A percentile compares a stretch with the other conserved stretches of the same genome.
Conservation (phyloP, 2,797 vertebrate genomes). For the Lutra lutra region DNA sequence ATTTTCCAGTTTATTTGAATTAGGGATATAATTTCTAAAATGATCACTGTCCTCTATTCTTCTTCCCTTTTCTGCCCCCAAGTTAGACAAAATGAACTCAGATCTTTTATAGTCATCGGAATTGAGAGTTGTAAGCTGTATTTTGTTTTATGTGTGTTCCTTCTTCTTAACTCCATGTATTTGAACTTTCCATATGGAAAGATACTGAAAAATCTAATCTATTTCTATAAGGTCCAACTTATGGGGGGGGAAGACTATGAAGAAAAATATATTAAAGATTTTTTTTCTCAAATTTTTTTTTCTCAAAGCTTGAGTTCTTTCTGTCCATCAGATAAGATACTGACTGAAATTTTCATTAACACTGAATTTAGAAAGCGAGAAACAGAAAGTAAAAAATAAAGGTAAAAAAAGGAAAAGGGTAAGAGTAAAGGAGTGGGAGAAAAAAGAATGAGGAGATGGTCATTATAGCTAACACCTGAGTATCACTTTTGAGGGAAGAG, state of each 20-base stretch:
- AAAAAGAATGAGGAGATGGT: neutral
- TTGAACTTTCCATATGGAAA: neutral
- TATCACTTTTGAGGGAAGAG: neutral
- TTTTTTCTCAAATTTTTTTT: neutral
- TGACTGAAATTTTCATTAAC: neutral
- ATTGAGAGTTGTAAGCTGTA: neutral
- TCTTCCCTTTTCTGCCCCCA: neutral
- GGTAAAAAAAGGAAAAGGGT: no score
- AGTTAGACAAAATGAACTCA: neutral
- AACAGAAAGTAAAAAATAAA: neutral
- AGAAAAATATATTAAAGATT: neutral
- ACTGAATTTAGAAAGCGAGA: conserved; percentile 16
- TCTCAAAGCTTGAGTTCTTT: neutral
- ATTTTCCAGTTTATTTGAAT: neutral
- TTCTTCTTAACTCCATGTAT: neutral
- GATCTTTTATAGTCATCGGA: neutral
- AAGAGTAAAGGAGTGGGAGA: neutral
- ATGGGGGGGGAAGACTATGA: neutral
- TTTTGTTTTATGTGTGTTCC: neutral
- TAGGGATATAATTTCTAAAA: neutral
- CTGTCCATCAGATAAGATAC: neutral
- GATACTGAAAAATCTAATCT: neutral
- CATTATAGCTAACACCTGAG: neutral
- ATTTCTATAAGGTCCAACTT: neutral
- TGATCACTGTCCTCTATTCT: fast-evolving